Conservation (phyloP, 2,113 vertebrate species). For the Cavia aperea region DNA sequence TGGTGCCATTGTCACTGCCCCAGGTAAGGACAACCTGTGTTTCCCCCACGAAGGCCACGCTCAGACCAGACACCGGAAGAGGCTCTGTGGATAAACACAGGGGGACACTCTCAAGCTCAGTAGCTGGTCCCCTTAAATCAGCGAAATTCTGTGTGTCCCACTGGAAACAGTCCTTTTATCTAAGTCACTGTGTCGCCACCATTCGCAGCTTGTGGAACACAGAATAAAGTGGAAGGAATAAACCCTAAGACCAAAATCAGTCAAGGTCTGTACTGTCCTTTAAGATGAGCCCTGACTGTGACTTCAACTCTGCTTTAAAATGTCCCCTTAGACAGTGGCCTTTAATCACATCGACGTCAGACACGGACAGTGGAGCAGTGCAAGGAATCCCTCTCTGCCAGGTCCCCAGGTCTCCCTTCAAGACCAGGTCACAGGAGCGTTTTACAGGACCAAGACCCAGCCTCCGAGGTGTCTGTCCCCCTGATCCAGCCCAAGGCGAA, state of each 20-base stretch:
- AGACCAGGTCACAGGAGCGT: not conserved
- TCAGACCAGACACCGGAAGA: rapidly evolving
- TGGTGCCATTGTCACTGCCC: not conserved
- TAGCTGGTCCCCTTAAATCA: not conserved
- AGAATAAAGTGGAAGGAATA: not conserved
- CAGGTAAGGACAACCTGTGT: conserved; percentile 57
- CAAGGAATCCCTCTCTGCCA: not conserved
- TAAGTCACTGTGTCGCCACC: not conserved
- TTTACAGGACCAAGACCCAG: not conserved
- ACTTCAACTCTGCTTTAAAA: not conserved
- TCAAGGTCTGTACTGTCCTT: not conserved
- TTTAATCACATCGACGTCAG: not conserved
- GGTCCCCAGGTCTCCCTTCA: not conserved
- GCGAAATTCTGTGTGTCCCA: rapidly evolving
- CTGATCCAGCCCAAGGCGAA: not conserved
- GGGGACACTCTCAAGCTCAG: not conserved
- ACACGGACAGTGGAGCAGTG: not conserved
- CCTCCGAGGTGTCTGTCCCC: not conserved
- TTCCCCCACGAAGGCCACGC: not conserved
- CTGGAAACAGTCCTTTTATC: not conserved
- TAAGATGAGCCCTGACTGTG: not conserved
- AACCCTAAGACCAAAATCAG: not conserved
- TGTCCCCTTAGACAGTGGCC: not conserved
- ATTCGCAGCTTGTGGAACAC: not conserved
- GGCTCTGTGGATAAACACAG: conserved; percentile 52